Conservation (phyloP, 1,140 invertebrate genomes). For the Saccostrea echinata region DNA sequence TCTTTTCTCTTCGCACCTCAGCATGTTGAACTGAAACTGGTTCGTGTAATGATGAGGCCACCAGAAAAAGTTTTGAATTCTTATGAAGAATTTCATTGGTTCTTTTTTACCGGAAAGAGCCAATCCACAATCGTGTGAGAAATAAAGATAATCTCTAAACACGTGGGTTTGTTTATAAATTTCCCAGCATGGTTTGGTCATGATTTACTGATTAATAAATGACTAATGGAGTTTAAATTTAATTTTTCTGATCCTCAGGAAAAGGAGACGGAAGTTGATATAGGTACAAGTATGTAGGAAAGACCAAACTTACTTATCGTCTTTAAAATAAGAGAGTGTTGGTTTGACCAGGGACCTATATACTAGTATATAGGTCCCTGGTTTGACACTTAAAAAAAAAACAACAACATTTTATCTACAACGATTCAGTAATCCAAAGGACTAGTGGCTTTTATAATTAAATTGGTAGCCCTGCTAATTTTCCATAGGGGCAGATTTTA, state of each 20-base stretch:
- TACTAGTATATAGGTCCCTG: too few relatives aligned
- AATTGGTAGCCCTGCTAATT: too few relatives aligned
- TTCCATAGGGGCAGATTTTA: too few relatives aligned
- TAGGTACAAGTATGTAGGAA: too few relatives aligned
- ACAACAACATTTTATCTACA: too few relatives aligned
- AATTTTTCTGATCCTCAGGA: background rate
- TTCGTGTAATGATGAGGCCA: background rate
- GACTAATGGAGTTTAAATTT: slow-evolving; percentile 21
- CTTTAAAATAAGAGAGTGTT: too few relatives aligned
- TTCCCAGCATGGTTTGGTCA: background rate
- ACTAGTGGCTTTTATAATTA: too few relatives aligned
- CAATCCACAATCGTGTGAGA: background rate
- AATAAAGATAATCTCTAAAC: background rate
- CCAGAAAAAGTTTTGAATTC: background rate
- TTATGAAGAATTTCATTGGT: background rate
- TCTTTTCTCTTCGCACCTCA: background rate
- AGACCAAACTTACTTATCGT: too few relatives aligned
- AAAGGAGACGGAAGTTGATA: background rate
- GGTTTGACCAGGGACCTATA: too few relatives aligned
- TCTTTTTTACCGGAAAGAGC: background rate
- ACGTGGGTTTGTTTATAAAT: slow-evolving; percentile 17
- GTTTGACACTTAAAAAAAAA: too few relatives aligned
- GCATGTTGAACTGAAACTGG: background rate
- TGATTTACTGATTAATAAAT: too few relatives aligned
- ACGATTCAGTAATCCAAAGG: too few relatives aligned